Percentiles rank a stretch among this genome's conserved stretches.
phyloP scores from a whole-genome alignment of 1,140 invertebrate genomes.

The Microplitis mediator region DNA sequence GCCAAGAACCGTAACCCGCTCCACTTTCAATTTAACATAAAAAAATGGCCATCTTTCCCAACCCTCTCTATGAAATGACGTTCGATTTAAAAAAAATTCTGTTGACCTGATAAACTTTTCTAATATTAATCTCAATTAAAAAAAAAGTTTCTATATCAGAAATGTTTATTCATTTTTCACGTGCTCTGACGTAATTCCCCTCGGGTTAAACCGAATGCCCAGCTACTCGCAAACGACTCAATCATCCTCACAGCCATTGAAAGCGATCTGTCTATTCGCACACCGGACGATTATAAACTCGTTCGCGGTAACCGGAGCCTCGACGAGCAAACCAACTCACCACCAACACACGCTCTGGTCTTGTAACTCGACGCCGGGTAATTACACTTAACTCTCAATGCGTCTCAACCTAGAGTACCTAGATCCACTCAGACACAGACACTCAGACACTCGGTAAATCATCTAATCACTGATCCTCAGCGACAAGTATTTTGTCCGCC shows the following conservation, averaged over 20 bases:
- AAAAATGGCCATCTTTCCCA: no score
- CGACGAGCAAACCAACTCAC: neutral
- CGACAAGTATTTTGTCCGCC: no score
- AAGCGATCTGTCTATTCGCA: conserved; percentile 30
- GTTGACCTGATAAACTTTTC: no score
- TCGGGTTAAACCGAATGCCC: conserved; percentile 10
- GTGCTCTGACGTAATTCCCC: neutral
- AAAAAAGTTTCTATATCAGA: no score
- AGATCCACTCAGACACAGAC: neutral
- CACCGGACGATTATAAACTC: conserved; percentile 29
- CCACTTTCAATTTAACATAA: no score
- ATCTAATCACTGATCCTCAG: no score
- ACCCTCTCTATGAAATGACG: no score
- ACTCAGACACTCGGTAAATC: neutral
- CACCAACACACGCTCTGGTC: neutral
- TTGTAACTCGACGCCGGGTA: conserved; percentile 25
- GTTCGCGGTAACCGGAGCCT: conserved; percentile 26
- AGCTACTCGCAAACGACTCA: conserved; percentile 20
- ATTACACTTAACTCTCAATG: conserved; percentile 11
- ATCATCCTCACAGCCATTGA: conserved; percentile 26
- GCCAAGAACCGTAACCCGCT: no score
- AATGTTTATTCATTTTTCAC: neutral
- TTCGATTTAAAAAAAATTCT: no score
- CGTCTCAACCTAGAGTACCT: neutral
- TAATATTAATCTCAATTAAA: no score